Base-by-base conservation (phyloP, 1,140 invertebrate species). In the Patella vulgata region DNA sequence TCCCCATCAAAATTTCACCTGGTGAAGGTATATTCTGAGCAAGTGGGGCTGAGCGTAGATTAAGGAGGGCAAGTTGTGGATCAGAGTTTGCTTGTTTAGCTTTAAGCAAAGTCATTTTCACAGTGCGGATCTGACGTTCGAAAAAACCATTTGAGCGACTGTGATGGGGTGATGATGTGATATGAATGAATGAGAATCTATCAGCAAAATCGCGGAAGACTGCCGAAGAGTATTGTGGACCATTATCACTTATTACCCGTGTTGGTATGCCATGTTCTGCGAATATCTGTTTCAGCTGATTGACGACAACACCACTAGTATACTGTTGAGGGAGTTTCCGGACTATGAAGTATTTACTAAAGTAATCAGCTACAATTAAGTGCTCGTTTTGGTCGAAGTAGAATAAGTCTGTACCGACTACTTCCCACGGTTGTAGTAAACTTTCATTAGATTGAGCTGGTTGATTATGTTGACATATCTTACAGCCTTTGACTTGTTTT, bases 121-220 rank as follows among this genome's bases (percentile, higher is more conserved):
- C 52, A 21, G 62, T 65, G 25, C 66, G 57, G 12, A 70, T 63
- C 14, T 55, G 57, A 21, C 52, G 53, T 47, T 69, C 70, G 17
- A 61, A 48, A 19, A 62, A 39, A 11, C 70, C 63, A 39, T 72
- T 72, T 11, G 59, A 50, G 40, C 63, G 30, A 0, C 44, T 59
- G 50, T 63, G 48, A 8, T 47, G 8, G 31, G 66, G 70, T 9
- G 59, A 63, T 44, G 47, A 52, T 23, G 66, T 68, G 0, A 44
- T 39, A 47, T 66, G 63, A 19, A 42, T 23, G 27, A 66, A 52
- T 1, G 30, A 2, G 19, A 43, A 66, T 14, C 27, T 19, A 33
- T 55, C 11, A 12, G 19, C 23, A 40, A 66, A 66, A 1, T 27
- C 25, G 5, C 23, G 21, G 52, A 62, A 66, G n/a, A 14, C n/a